Evolutionary conservation across 1,140 invertebrate genomes (phyloP), one percentile per base, ranked within the genome.

Genomic region (Apis florea): DNA sequence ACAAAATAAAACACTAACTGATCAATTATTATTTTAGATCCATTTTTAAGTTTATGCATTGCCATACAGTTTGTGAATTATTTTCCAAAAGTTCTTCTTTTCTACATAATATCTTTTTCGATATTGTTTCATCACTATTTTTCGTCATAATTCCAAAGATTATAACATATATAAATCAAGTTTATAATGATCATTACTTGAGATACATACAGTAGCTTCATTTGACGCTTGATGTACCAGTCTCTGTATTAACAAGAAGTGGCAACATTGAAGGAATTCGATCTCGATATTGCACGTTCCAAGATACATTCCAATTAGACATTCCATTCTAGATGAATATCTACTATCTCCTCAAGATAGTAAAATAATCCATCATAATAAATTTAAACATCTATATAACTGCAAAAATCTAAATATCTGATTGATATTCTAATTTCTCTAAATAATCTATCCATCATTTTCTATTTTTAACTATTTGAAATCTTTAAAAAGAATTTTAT

Each of bases 261-360:
- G 69, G 24, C 51, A 56, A 71, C 51, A 56, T 17, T 21, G 53
- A 40, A 21, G 69, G 69, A 31, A 71, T 71, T 56, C 69, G 53
- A 19, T 56, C 15, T 26, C 26, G 53, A 71, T 71, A 71, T 71
- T 71, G 69, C 69, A 31, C 69, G 69, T 71, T 56, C 69, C 69
- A 53, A 71, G 69, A 71, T 56, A 31, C 51, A 71, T 71, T 71
- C 69, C 69, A n/a, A 56, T 56, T 56, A 71, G 69, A n/a, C 69
- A 71, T 71, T 71, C 69, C 69, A 56, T 56, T 56, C 53, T 54
- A 71, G 69, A 54, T 51, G 51, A 13, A 71, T 71, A 26, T 26
- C 69, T 21, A 56, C 53, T 21, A 56, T 19, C 26, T 31, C 6
- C 21, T 15, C 40, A 24, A 59, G 31, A 59, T 24, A 24, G 31